These are phyloP conservation scores for Uloborus plumipes DNA, from an alignment of 2,888 invertebrate genomes.

Conservation along the genomic window DNA sequence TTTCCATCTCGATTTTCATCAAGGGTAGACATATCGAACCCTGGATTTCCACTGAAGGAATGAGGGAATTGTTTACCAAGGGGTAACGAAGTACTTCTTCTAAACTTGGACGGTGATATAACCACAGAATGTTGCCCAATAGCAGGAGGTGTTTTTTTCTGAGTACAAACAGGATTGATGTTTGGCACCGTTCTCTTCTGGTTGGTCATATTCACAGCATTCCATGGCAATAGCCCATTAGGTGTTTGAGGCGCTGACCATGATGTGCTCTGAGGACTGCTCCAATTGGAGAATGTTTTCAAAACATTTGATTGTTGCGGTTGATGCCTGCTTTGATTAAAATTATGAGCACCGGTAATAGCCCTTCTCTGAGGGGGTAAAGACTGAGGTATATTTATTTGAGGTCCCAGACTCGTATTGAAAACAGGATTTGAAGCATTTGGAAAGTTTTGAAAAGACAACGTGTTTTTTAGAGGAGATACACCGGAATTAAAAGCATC, in stretches of 20 bases:
- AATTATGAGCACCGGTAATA: conserved; percentile 66
- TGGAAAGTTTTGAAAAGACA: conserved; percentile 71
- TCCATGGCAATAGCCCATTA: conserved; percentile 63
- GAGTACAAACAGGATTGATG: conserved; percentile 65
- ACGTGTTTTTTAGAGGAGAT: conserved; percentile 70
- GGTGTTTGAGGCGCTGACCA: conserved; percentile 65
- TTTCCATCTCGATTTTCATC: conserved; percentile 66
- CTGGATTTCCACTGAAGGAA: conserved; percentile 60
- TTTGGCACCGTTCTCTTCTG: conserved; percentile 66
- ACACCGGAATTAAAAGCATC: conserved; percentile 70
- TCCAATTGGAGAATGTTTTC: conserved; percentile 63
- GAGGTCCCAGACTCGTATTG: conserved; percentile 58
- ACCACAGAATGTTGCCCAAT: conserved; percentile 68
- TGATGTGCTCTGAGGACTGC: conserved; percentile 55
- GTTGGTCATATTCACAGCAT: conserved; percentile 57
- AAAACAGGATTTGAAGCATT: conserved; percentile 55
- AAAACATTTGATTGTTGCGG: conserved; percentile 62
- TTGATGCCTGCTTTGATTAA: conserved; percentile 60
- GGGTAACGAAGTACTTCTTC: conserved; percentile 91
- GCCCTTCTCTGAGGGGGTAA: conserved; percentile 65
- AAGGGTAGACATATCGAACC: conserved; percentile 65
- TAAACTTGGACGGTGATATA: conserved; percentile 87
- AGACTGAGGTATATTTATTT: conserved; percentile 66
- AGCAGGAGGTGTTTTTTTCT: conserved; percentile 64
- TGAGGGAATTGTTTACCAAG: conserved; percentile 70